Evolutionary conservation across 2,113 vertebrate genomes (phyloP), one percentile per base, ranked within the genome.

Genomic region (Poeciliopsis turrubarensis): DNA sequence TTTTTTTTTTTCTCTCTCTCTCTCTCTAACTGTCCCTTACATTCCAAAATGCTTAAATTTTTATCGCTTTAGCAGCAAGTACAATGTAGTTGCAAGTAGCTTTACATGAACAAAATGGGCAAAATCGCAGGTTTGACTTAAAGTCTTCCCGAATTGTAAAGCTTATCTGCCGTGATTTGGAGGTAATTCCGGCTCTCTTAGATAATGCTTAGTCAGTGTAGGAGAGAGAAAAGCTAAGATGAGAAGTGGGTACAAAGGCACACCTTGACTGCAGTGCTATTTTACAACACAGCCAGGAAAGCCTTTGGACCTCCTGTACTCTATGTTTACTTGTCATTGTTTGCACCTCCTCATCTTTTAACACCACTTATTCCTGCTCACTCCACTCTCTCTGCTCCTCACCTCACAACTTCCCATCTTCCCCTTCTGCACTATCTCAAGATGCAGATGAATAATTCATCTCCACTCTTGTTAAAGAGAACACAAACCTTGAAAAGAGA

Each of bases 151-250:
- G 17, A 17, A 17, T 44, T 17, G 5, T 44, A 5, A 84, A 86
- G 90, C 92, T 88, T 88, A 91, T 90, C 87, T 88, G 72, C 67
- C 62, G 65, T 86, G 89, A 93, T 89, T 93, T 86, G 87, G 91
- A 89, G 78, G 87, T 89, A 86, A 89, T 86, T 87, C 81, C 66
- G 79, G 34, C 68, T 88, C 83, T 86, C 87, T 81, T 68, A 81
- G 72, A 80, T 90, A 72, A 66, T 65, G 57, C 76, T 86, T 64
- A 65, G 77, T 77, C 68, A 66, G 54, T 60, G 64, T 79, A 70
- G 78, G 71, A 65, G 75, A 83, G 81, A 9, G 81, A 73, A 79
- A 77, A 86, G 63, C 60, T 68, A 77, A 72, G 79, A 78, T 81
- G 80, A 44, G 8, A 22, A 65, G 19, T 19, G 61, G 60, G 60